Percentiles rank a stretch among this genome's conserved stretches.
These are phyloP conservation scores for Coenonympha glycerion DNA, from an alignment of 2,888 invertebrate genomes.

Conservation along the genomic window DNA sequence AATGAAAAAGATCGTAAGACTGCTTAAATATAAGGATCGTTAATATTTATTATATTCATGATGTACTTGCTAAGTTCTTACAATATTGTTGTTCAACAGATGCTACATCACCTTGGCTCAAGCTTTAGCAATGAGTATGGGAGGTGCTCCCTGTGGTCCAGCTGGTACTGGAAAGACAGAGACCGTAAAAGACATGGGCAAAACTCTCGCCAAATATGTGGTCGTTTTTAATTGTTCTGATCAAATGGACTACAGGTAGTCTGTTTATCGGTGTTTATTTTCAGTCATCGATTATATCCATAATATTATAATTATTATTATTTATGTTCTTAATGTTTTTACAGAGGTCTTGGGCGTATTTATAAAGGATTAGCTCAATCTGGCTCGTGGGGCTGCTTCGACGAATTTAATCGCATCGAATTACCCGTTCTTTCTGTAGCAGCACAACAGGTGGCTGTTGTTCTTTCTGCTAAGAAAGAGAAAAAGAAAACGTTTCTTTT, in stretches of 20 bases:
- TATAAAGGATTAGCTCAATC: slow-evolving; percentile 97
- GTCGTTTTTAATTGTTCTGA: slow-evolving; percentile 98
- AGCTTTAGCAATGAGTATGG: slow-evolving; percentile 96
- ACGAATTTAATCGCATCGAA: slow-evolving; percentile 97
- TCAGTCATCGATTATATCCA: neutral
- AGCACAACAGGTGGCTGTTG: slow-evolving; percentile 97
- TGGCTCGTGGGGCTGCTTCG: slow-evolving; percentile 98
- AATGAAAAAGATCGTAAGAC: too few species aligned
- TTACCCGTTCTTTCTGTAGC: slow-evolving; percentile 91
- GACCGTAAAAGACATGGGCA: slow-evolving; percentile 98
- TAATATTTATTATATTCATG: too few species aligned
- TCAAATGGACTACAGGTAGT: slow-evolving; percentile 94
- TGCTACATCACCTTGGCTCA: slow-evolving; percentile 98
- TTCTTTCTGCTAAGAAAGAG: slow-evolving; percentile 93
- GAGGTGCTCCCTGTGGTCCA: slow-evolving; percentile 96
- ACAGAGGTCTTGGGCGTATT: slow-evolving; percentile 92
- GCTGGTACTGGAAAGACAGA: slow-evolving; percentile 99
- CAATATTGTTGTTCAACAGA: slow-evolving; percentile 60
- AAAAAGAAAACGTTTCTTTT: slow-evolving; percentile 93
- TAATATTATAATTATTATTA: neutral
- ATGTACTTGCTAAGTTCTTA: too few species aligned
- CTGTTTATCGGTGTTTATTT: neutral
- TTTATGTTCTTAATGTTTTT: slow-evolving; percentile 14
- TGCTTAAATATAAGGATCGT: too few species aligned
- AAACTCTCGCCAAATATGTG: slow-evolving; percentile 97